These are phyloP conservation scores for Cephus pulcher DNA, from an alignment of 2,888 invertebrate species.

Conservation along the genomic window DNA sequence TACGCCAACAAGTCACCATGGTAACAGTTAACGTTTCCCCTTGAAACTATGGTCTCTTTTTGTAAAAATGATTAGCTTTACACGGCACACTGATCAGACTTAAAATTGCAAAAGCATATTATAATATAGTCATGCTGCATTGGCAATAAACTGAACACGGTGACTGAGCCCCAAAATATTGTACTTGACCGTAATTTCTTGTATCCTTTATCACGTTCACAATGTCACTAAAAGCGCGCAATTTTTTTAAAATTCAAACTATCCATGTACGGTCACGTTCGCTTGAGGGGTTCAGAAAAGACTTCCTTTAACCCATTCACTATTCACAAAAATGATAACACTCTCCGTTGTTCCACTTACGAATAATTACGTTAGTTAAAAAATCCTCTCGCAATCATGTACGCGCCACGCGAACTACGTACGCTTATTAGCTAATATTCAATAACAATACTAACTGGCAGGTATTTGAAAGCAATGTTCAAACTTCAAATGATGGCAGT, in stretches of 20 bases:
- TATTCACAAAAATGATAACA: neutral
- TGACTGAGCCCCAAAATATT: neutral
- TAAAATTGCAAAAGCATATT: neutral
- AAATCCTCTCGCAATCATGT: neutral
- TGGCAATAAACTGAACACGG: neutral
- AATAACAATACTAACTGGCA: constrained; percentile 33
- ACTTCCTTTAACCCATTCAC: neutral
- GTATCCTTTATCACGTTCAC: neutral
- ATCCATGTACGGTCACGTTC: neutral
- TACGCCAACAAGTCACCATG: constrained; percentile 62
- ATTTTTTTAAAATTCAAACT: neutral
- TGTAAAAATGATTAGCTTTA: neutral
- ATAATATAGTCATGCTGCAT: neutral
- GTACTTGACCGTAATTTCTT: neutral
- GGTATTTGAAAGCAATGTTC: constrained; percentile 49
- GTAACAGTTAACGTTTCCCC: constrained; percentile 18
- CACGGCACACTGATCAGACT: neutral
- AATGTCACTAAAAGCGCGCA: neutral
- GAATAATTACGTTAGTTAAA: constrained; percentile 12
- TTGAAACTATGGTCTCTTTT: neutral
- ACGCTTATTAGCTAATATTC: neutral
- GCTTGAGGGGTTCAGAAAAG: neutral
- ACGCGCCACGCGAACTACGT: neutral
- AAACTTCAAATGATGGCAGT: constrained; percentile 59
- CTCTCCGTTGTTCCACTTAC: constrained; percentile 1